Percentiles rank a stretch among this genome's conserved stretches.
Evolutionary conservation across 30 jellyfish, hydroid and myxozoan species (phyloP).

Genomic region (Chrysaora quinquecirrha): DNA sequence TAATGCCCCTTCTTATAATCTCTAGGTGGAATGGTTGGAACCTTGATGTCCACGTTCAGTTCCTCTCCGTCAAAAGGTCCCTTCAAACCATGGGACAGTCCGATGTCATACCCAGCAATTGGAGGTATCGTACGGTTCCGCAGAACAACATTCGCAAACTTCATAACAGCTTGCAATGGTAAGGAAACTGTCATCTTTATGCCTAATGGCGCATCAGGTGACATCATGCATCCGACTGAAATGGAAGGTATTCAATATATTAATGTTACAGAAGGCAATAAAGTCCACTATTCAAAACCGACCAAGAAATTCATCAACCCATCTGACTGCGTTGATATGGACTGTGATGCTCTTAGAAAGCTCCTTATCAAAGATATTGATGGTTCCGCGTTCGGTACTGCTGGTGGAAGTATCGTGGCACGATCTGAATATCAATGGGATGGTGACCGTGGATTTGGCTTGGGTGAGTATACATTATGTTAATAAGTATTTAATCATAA

Average conservation of each 20-base stretch:
- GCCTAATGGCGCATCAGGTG: constrained; percentile 72
- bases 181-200: constrained; percentile 55
- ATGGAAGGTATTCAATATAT: constrained; percentile 35
- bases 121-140: constrained; percentile 65
- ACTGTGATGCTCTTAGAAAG: constrained; percentile 95
- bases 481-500: too few species aligned
- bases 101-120: constrained; percentile 96
- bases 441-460: constrained; percentile 88
- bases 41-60: constrained; percentile 41
- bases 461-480: too few species aligned
- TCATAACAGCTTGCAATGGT: constrained; percentile 55
- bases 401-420: constrained; percentile 66
- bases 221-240: constrained; percentile 86
- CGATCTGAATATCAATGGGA: constrained; percentile 95
- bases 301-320: constrained; percentile 83
- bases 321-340: constrained; percentile 99
- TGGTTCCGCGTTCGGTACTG: constrained; percentile 83
- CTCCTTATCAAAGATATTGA: constrained; percentile 84
- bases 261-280: constrained; percentile 69
- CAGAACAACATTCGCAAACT: constrained; percentile 78
- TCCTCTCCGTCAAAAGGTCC: constrained; percentile 86
- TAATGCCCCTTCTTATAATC: not conserved
- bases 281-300: constrained; percentile 54
- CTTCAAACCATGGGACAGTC: constrained; percentile 85
- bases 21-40: constrained; percentile 86